Evolutionary conservation across 2,797 vertebrate genomes (phyloP).

Genomic region (Chaetodon trifasciatus): DNA sequence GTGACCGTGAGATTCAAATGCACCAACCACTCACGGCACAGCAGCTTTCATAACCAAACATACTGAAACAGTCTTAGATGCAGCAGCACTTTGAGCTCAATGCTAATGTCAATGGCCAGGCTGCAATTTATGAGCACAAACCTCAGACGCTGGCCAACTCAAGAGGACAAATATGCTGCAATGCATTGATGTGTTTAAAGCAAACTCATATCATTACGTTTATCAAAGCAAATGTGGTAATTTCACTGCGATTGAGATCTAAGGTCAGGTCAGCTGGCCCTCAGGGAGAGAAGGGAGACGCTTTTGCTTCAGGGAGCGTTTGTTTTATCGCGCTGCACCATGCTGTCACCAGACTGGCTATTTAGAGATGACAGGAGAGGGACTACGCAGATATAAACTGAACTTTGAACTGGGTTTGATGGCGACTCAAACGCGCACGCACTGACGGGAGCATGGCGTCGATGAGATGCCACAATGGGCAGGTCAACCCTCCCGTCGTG

Average conservation of each 20-base stretch:
- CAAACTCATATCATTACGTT: neutral
- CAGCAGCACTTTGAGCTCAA: neutral
- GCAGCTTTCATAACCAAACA: no score
- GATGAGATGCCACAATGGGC: constrained; percentile 49
- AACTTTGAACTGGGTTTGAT: constrained; percentile 65
- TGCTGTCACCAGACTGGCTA: constrained; percentile 55
- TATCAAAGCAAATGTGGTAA: neutral
- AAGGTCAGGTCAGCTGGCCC: neutral
- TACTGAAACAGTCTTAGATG: neutral
- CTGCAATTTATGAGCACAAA: no score
- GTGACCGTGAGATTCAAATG: no score
- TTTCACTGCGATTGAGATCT: neutral
- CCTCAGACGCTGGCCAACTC: neutral
- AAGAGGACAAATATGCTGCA: neutral
- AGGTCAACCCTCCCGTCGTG: constrained; percentile 54
- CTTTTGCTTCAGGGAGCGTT: constrained; percentile 22
- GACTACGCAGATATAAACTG: constrained; percentile 57
- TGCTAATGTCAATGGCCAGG: no score
- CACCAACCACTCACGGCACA: neutral
- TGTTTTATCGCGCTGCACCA: constrained; percentile 62
- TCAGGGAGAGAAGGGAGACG: neutral
- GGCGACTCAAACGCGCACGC: constrained; percentile 20
- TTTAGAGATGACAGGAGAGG: constrained; percentile 15
- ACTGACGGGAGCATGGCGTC: neutral
- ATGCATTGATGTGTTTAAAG: neutral